Conservation (phyloP, 2,113 vertebrate species). For the Sinocyclocheilus grahami region DNA sequence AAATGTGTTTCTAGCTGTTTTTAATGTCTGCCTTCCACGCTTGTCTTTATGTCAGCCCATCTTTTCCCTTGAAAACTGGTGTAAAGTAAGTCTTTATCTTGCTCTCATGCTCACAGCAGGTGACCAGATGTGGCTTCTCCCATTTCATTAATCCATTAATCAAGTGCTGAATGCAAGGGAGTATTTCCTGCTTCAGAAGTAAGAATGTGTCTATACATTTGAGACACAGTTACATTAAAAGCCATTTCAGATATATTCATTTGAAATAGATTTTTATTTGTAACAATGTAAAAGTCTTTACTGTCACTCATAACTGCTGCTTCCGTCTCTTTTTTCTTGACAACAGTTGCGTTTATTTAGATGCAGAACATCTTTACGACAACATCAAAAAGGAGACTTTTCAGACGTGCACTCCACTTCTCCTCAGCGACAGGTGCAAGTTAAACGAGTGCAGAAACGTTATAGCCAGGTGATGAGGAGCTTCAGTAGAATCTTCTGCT, state of each 20-base stretch:
- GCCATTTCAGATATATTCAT: too few species aligned
- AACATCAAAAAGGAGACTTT: too few species aligned
- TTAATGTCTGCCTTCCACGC: neutral
- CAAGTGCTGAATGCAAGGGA: neutral
- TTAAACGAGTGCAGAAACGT: too few species aligned
- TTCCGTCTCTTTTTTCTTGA: too few species aligned
- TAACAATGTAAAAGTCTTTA: neutral
- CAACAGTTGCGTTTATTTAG: too few species aligned
- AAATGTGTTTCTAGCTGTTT: neutral
- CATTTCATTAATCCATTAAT: constrained; percentile 57
- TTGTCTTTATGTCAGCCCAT: neutral
- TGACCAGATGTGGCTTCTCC: constrained; percentile 66
- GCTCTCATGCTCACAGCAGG: constrained; percentile 53
- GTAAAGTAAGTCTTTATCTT: constrained; percentile 14
- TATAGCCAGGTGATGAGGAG: too few species aligned
- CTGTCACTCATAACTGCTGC: neutral
- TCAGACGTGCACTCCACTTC: too few species aligned
- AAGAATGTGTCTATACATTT: neutral
- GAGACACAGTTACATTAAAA: neutral
- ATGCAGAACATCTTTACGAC: too few species aligned
- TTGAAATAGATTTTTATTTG: neutral
- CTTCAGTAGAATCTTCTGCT: too few species aligned
- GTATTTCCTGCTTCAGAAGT: constrained; percentile 48
- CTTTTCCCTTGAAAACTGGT: constrained; percentile 16
- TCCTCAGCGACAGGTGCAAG: too few species aligned